These are phyloP conservation scores for Elanus axillaris DNA, from an alignment of 2,113 vertebrate species.

Conservation along the genomic window DNA sequence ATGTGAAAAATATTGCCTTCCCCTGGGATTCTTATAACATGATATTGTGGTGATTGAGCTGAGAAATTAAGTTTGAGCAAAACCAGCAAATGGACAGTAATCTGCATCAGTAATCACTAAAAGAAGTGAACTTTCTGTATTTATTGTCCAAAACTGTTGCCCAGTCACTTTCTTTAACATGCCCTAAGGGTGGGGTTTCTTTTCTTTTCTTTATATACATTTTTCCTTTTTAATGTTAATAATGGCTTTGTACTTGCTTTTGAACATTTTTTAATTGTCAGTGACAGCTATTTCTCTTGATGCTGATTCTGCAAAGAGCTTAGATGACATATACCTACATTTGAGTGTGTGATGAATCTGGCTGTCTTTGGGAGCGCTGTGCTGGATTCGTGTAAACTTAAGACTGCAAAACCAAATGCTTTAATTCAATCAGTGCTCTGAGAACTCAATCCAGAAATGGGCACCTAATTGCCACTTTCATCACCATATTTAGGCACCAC, in stretches of 20 bases:
- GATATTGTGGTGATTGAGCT: background rate
- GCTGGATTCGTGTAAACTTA: background rate
- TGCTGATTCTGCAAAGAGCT: background rate
- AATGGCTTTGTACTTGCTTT: background rate
- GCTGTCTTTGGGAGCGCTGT: background rate
- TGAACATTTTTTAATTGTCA: background rate
- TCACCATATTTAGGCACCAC: background rate
- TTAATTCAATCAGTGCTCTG: background rate
- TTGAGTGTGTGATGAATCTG: background rate
- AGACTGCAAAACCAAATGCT: background rate
- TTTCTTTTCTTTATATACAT: background rate
- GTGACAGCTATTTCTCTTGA: background rate
- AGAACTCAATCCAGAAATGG: background rate
- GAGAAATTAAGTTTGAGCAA: background rate
- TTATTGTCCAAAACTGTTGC: background rate
- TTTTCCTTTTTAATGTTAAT: background rate
- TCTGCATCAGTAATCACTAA: background rate
- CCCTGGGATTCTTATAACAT: background rate
- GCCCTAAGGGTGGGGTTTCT: fast-evolving
- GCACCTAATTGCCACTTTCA: background rate
- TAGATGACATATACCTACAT: background rate
- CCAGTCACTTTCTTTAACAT: background rate
- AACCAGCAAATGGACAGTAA: background rate
- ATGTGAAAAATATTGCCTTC: background rate
- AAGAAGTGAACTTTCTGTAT: background rate